These are phyloP conservation scores for Acleris emargana DNA, from an alignment of 2,888 invertebrate species.

Conservation along the genomic window DNA sequence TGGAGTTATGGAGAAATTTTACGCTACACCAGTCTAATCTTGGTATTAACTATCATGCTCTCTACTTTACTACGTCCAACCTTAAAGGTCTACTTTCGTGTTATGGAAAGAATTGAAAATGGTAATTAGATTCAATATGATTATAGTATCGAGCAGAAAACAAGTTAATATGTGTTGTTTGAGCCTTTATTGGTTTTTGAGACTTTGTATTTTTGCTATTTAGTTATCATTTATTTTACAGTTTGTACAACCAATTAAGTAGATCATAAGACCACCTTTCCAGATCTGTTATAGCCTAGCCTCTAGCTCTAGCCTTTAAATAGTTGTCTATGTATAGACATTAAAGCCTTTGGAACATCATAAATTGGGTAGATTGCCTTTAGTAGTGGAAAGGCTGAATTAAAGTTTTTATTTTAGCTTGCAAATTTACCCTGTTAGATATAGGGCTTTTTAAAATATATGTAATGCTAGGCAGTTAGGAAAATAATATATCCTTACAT, in stretches of 20 bases:
- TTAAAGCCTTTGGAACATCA: no score
- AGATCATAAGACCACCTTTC: no score
- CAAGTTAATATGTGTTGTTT: conserved; percentile 24
- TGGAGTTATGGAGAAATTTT: conserved; percentile 69
- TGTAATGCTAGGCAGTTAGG: no score
- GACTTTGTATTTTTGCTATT: not conserved
- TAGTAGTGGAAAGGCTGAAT: no score
- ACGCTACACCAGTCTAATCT: conserved; percentile 59
- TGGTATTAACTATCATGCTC: conserved; percentile 65
- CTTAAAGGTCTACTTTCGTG: conserved; percentile 75
- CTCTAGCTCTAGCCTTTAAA: no score
- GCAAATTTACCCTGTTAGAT: no score
- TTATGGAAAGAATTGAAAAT: conserved; percentile 73
- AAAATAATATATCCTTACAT: no score
- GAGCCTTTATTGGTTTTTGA: conserved; percentile 11
- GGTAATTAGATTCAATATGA: conserved; percentile 51
- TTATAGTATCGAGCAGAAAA: not conserved
- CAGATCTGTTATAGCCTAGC: no score
- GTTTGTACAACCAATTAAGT: not conserved
- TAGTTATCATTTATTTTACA: not conserved
- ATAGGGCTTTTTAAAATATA: no score
- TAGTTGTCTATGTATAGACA: no score
- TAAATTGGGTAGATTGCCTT: no score
- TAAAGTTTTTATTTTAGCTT: no score
- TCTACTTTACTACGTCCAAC: conserved; percentile 72